phyloP scores from a whole-genome alignment of 2,113 vertebrate species.

The Scortum barcoo region DNA sequence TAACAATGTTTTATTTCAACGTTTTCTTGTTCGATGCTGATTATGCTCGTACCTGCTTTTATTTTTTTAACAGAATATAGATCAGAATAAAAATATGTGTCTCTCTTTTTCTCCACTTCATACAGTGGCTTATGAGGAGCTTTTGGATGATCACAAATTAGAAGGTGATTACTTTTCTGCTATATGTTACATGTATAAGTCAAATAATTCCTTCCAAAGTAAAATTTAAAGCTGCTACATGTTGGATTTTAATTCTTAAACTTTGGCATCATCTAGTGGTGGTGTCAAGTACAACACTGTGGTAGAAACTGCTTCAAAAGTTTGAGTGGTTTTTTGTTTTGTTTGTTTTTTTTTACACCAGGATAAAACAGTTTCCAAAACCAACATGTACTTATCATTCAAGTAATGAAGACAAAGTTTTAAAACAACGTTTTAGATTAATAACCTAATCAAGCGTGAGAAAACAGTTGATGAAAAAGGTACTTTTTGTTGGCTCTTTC shows the following conservation, averaged over 20 bases:
- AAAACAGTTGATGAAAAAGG: not conserved
- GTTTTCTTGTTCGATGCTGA: too few species aligned
- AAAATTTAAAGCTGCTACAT: not conserved
- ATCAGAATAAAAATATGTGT: not conserved
- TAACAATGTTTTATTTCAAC: not conserved
- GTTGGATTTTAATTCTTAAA: not conserved
- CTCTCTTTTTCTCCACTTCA: constrained; percentile 25
- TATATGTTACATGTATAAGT: not conserved
- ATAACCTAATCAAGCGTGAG: not conserved
- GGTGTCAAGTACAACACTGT: not conserved
- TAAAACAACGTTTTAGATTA: not conserved
- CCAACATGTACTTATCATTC: not conserved
- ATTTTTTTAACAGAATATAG: not conserved
- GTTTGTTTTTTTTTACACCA: not conserved
- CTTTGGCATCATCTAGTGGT: constrained; percentile 3
- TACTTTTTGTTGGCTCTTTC: constrained; percentile 7
- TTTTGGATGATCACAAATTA: constrained; percentile 91
- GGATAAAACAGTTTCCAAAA: not conserved
- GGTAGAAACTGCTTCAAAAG: not conserved
- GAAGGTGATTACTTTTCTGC: constrained; percentile 83
- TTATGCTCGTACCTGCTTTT: not conserved
- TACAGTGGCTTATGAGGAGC: constrained; percentile 91
- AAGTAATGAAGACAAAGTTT: not conserved
- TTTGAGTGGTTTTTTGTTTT: not conserved
- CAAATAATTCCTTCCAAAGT: not conserved